phyloP scores from a whole-genome alignment of 2,797 vertebrate species.

The Sebastiscus tertius region DNA sequence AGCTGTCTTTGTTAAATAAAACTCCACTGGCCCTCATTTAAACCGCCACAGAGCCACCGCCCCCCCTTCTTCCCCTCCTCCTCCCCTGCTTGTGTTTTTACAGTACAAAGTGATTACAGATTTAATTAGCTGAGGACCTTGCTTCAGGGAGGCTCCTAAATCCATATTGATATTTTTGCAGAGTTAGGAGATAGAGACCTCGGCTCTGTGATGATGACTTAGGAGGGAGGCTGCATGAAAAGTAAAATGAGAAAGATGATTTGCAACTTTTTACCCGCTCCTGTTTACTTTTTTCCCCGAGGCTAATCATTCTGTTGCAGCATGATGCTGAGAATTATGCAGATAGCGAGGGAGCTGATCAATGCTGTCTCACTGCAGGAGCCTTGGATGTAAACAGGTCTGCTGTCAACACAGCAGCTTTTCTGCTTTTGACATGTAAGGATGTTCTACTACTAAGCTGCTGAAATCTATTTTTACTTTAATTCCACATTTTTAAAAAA shows the following conservation, averaged over 20 bases:
- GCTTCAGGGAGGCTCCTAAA: conserved; percentile 79
- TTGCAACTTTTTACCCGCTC: conserved; percentile 61
- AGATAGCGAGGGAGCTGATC: conserved; percentile 52
- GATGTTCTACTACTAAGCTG: conserved; percentile 11
- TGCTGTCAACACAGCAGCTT: conserved; percentile 39
- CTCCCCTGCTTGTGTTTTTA: conserved; percentile 73
- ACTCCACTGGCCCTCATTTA: conserved; percentile 66
- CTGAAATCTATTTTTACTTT: conserved; percentile 5
- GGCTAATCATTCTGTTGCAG: conserved; percentile 60
- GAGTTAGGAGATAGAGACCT: conserved; percentile 54
- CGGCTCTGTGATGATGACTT: conserved; percentile 52
- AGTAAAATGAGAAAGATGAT: conserved; percentile 66
- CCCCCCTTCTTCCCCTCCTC: background rate
- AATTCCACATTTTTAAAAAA: background rate
- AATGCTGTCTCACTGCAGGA: conserved; percentile 36
- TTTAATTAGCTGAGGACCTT: conserved; percentile 82
- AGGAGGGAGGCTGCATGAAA: conserved; percentile 36
- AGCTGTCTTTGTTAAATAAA: conserved; percentile 78
- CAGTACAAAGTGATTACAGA: conserved; percentile 79
- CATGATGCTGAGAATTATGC: conserved; percentile 57
- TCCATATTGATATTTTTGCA: conserved; percentile 80
- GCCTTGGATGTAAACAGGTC: conserved; percentile 51
- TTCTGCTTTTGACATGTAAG: conserved; percentile 32
- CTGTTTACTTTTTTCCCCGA: conserved; percentile 67
- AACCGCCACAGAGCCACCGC: conserved; percentile 19